Evolutionary conservation across 2,797 vertebrate genomes (phyloP).

Genomic region (Astyanax mexicanus): DNA sequence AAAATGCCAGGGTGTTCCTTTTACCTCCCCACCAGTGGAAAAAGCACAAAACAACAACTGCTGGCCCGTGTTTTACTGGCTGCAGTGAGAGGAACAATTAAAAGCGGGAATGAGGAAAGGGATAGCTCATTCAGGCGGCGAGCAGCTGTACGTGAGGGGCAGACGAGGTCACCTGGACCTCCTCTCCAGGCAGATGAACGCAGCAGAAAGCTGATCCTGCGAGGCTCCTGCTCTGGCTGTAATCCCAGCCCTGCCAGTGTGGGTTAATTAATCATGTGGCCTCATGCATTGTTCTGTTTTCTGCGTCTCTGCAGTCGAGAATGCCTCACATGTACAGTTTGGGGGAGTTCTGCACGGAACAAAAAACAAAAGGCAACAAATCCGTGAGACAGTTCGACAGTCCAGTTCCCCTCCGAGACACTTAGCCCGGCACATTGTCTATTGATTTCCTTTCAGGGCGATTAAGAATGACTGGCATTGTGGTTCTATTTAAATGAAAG

Average conservation of each 20-base stretch:
- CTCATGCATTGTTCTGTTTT: slow-evolving; percentile 21
- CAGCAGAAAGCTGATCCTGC: slow-evolving; percentile 21
- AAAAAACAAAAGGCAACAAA: slow-evolving; percentile 19
- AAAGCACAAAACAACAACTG: not conserved
- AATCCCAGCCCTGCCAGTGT: slow-evolving; percentile 28
- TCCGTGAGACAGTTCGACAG: slow-evolving; percentile 27
- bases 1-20: not conserved
- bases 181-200: slow-evolving; percentile 37
- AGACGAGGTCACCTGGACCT: slow-evolving; percentile 25
- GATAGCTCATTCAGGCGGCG: not conserved
- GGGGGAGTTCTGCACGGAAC: slow-evolving; percentile 8
- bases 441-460: slow-evolving; percentile 57
- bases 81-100: slow-evolving; percentile 26
- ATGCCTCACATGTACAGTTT: slow-evolving; percentile 7
- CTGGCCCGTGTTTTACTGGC: not conserved
- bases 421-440: slow-evolving; percentile 33
- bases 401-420: slow-evolving; percentile 24
- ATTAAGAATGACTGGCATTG: slow-evolving; percentile 53
- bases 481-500: slow-evolving; percentile 45
- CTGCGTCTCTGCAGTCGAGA: slow-evolving; percentile 16
- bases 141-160: slow-evolving; percentile 19
- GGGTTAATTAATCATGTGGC: slow-evolving; percentile 45
- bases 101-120: not conserved
- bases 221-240: slow-evolving; percentile 16
- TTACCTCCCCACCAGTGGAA: not conserved